Base-by-base conservation (phyloP, 1,140 invertebrate genomes). In the Diploscapter pachys region DNA sequence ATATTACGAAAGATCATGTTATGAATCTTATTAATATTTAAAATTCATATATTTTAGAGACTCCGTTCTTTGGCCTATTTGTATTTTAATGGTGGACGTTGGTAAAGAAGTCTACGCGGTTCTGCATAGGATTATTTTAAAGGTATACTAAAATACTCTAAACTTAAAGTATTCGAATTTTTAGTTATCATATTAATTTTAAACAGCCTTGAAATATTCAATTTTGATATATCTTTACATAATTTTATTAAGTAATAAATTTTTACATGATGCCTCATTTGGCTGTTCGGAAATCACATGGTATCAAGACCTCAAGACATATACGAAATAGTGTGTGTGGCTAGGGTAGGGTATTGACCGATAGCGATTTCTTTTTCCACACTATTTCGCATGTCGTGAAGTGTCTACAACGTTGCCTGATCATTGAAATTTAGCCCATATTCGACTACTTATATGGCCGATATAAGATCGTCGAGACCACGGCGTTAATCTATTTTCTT, bases 401-500 rank as follows among this genome's bases (percentile, higher is more conserved):
- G 13, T 13, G 13, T 59, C 13, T 2, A 59, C 9, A 13, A 59
- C 9, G 2, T 11, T 59, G 57, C 9, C 57, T 59, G 9, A 13
- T 13, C 9, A 59, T 11, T 59, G 9, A 11, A 9, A 11, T 31
- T 57, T 73, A 71, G 4, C 81, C 82, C 2, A 61, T 79, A 13
- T 9, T 81, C 4, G 55, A 78, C 57, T 74, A 73, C 51, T 64
- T 76, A 8, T 84, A 82, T 63, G 13, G 31, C 9, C 71, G 76
- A 63, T 82, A 82, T 57, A 82, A 83, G 74, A 63, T 69, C 50
- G 51, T 84, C 6, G 81, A 83, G 62, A 81, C 84, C 49, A 67
- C 78, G 63, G 71, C 74, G 48, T 70, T 82, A 4, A 83, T 83
- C 50, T 74, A 83, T 70, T 54, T 84, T 6, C 61, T 83, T 59